Base-by-base conservation (phyloP, 1,140 invertebrate species). In the Pygmarrhopalites habei region DNA sequence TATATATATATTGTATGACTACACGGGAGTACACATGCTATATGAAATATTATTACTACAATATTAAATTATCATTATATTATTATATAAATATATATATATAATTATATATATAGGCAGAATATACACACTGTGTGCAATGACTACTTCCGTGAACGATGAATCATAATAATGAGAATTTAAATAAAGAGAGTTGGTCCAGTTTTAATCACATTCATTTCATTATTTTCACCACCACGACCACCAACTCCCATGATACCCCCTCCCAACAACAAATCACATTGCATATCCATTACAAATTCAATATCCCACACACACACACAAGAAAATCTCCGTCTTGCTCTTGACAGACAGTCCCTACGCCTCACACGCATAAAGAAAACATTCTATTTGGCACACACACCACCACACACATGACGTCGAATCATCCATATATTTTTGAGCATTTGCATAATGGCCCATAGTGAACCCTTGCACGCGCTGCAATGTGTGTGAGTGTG, bases 101-200 rank as follows among this genome's bases (percentile, higher is more conserved):
- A n/a, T 29, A 47, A 47, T 15, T 53, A 53, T 53, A 35, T 35
- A 35, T 7, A 35, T 35, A 35, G n/a, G n/a, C n/a, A n/a, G n/a
- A n/a, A n/a, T n/a, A n/a, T 49, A 49, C 46, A n/a, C n/a, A 49
- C 17, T 49, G 21, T 23, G 28, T 49, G 25, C 46, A 49, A 15
- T n/a, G n/a, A n/a, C n/a, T n/a, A n/a, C n/a, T n/a, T n/a, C n/a
- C n/a, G 5, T 35, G 15, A 35, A 35, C 15, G 5, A 35, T 35
- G 32, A 35, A 35, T 35, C 15, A 35, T 35, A 15, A 35, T 35
- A 35, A 35, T 35, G 32, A 35, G 5, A 35, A 35, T 47, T 47
- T 47, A 47, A 47, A 47, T 47, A 47, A 47, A 47, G 23, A 7
- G n/a, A 47, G 44, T 47, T 47, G 44, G 44, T 47, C 44, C 44